Evolutionary conservation across 2,888 invertebrate species (phyloP).

Genomic region (Chalcosyrphus nemorum): DNA sequence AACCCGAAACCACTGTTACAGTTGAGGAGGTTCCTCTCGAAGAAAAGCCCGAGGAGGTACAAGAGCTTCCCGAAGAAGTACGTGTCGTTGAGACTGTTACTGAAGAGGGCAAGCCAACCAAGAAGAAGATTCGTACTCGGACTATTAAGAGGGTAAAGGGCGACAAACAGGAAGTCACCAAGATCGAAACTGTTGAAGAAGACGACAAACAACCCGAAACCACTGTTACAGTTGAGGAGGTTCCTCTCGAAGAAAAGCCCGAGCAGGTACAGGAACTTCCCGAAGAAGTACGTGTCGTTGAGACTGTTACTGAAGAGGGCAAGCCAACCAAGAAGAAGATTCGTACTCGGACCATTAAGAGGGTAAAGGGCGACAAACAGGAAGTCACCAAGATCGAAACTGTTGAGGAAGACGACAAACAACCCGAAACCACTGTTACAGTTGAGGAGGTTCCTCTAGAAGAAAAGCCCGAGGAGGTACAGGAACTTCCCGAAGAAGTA

Average conservation of each 20-base stretch:
- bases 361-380: slow-evolving; percentile 48
- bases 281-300: slow-evolving; percentile 33
- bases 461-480: slow-evolving; percentile 30
- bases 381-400: slow-evolving; percentile 58
- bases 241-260: slow-evolving; percentile 32
- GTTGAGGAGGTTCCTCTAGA: slow-evolving; percentile 40
- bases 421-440: slow-evolving; percentile 41
- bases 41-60: slow-evolving; percentile 11
- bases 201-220: slow-evolving; percentile 29
- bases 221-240: slow-evolving; percentile 45
- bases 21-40: slow-evolving; percentile 19
- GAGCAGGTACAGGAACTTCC: slow-evolving; percentile 35
- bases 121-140: slow-evolving; percentile 22
- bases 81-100: background rate
- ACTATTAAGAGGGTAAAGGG: slow-evolving; percentile 24
- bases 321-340: slow-evolving; percentile 46
- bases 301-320: slow-evolving; percentile 27
- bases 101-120: slow-evolving; percentile 23
- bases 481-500: slow-evolving; percentile 45
- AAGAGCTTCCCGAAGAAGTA: slow-evolving; percentile 20
- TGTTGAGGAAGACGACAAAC: slow-evolving; percentile 48
- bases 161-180: slow-evolving; percentile 32
- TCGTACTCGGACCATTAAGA: slow-evolving; percentile 40
- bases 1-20: slow-evolving; percentile 32
- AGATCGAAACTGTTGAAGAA: slow-evolving; percentile 28